Evolutionary conservation across 1,140 invertebrate species (phyloP), one percentile per base, ranked within the genome.

Genomic region (Vanessa atalanta): DNA sequence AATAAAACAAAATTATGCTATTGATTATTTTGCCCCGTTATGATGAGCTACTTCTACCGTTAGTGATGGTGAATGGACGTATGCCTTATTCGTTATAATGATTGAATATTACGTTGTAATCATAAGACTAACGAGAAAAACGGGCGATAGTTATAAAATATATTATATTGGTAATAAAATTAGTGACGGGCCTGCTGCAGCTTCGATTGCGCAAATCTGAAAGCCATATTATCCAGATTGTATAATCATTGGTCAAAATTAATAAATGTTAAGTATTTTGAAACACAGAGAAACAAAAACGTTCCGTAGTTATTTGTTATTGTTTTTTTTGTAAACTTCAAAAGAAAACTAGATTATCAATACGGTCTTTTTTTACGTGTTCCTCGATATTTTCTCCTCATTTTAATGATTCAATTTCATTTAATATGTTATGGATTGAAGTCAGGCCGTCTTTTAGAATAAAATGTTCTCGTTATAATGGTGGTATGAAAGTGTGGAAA

Each of bases 1-100:
- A 51, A 15, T 14, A 61, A 61, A 61, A 61, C 12, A 13, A 61
- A 61, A 61, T 61, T 61, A n/a, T 61, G 31, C 57, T 37, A n/a
- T 61, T 15, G 15, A 31, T 31, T 61, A 37, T 15, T 37, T 61
- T 61, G 14, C 8, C 31, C 57, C 57, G 57, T 61, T 61, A 61
- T 61, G 26, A 37, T 16, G 57, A 61, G 26, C 26, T 31, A 61
- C 26, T 6, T 61, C 13, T 61, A 61, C 57, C 26, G 57, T 61
- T 61, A 13, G 1, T 43, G 57, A 26, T 43, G 57, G 31, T 31
- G 23, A n/a, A 60, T 20, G 37, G 37, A 43, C 37, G 26, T 53
- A 53, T 37, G 57, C 57, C 13, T 37, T 61, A 37, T 37, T 61
- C 31, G 14, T 60, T 60, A 26, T 60, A 9, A 60, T 60, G 23